Conservation (phyloP, 2,888 invertebrate genomes). For the Rhamnusium bicolor region DNA sequence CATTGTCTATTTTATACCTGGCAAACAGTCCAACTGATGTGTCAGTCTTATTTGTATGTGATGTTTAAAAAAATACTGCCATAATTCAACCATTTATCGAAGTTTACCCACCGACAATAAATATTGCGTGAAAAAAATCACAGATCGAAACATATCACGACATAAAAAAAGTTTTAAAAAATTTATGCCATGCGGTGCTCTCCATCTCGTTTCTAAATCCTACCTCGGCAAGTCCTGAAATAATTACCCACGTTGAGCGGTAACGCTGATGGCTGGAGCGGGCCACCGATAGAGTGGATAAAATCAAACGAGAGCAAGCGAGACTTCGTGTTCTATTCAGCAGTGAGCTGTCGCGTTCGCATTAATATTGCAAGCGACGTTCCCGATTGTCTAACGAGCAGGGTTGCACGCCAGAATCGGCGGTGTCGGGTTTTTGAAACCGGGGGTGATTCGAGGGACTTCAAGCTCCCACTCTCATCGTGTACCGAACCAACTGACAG, state of each 20-base stretch:
- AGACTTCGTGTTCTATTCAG: constrained; percentile 35
- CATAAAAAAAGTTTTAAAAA: not conserved
- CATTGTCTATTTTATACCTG: no score
- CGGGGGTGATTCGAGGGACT: constrained; percentile 47
- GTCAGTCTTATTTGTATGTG: not conserved
- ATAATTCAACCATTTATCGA: not conserved
- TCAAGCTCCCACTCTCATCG: constrained; percentile 27
- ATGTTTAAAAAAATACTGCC: not conserved
- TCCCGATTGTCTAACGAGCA: constrained; percentile 68
- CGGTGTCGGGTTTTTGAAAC: constrained; percentile 42
- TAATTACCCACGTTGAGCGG: constrained; percentile 33
- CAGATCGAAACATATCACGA: not conserved
- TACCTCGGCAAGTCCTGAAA: constrained; percentile 10
- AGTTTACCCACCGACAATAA: not conserved
- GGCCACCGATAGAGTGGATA: constrained; percentile 22
- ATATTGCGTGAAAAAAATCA: not conserved
- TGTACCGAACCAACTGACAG: constrained; percentile 61
- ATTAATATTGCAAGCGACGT: constrained; percentile 68
- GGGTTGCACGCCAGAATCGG: constrained; percentile 61
- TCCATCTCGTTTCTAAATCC: constrained; percentile 3
- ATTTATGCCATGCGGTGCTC: not conserved
- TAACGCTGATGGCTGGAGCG: constrained; percentile 27
- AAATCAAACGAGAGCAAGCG: constrained; percentile 30
- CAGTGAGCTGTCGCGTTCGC: constrained; percentile 62
- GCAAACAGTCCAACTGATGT: not conserved